These are phyloP conservation scores for Cervus canadensis DNA, from an alignment of 2,113 vertebrate species.

Conservation along the genomic window DNA sequence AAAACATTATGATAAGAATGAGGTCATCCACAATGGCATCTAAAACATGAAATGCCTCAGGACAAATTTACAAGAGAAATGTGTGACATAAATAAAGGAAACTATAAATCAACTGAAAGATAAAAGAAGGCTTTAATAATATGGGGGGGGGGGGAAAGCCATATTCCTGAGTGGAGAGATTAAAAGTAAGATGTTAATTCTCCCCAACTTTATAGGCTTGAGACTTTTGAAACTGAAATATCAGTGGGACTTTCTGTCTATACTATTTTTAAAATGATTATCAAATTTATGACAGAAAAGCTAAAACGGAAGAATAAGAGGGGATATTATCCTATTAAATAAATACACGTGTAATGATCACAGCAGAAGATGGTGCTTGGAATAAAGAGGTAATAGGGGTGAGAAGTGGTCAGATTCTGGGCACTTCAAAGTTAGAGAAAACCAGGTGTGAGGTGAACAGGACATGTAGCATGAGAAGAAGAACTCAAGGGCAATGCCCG, in stretches of 20 bases:
- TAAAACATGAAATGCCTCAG: not conserved
- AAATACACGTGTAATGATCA: not conserved
- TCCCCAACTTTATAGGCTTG: not conserved
- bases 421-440: not conserved
- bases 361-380: not conserved
- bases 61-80: not conserved
- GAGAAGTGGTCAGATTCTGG: not conserved
- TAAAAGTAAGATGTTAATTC: not conserved
- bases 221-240: not conserved
- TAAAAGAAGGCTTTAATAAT: not conserved
- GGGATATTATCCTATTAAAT: not conserved
- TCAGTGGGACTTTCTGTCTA: not conserved
- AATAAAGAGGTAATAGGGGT: not conserved
- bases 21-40: not conserved
- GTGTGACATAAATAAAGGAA: not conserved
- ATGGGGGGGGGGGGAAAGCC: not conserved
- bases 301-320: not conserved
- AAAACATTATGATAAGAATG: not conserved
- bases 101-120: not conserved
- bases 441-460: not conserved
- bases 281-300: not conserved
- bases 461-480: not conserved
- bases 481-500: not conserved
- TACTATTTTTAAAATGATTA: not conserved
- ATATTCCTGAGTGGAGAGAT: not conserved